phyloP scores from a whole-genome alignment of 2,888 invertebrate species.

The Cerastis leucographa region DNA sequence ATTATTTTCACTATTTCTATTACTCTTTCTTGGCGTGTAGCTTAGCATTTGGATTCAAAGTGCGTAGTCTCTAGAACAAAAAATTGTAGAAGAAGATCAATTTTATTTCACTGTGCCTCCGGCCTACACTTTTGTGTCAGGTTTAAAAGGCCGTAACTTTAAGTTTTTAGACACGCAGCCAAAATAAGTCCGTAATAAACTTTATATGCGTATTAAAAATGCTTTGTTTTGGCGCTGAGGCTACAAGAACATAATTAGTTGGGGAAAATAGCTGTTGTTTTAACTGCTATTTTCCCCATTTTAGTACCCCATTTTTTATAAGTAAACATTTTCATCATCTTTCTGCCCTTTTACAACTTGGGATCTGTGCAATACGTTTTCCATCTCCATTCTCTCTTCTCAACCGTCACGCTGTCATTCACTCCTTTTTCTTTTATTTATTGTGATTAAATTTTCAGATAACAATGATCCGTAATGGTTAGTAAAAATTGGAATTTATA shows the following conservation, averaged over 20 bases:
- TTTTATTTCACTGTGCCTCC: slow-evolving; percentile 34
- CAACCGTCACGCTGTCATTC: not conserved
- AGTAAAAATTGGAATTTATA: no score
- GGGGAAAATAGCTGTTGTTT: not conserved
- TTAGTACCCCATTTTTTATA: no score
- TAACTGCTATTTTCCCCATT: not conserved
- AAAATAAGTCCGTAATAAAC: slow-evolving; percentile 33
- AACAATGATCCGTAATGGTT: no score
- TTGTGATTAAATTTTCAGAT: no score
- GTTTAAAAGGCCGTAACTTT: slow-evolving; percentile 33
- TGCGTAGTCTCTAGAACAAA: slow-evolving; percentile 20
- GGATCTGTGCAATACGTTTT: not conserved
- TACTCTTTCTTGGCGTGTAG: not conserved
- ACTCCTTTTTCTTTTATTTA: not conserved
- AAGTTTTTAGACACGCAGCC: slow-evolving; percentile 21
- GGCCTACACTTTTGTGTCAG: slow-evolving; percentile 16
- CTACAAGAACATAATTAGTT: not conserved
- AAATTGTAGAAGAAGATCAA: slow-evolving; percentile 31
- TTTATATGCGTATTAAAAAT: slow-evolving; percentile 25
- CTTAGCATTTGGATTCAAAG: not conserved
- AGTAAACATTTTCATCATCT: not conserved
- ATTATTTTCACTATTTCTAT: not conserved
- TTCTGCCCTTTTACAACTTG: not conserved
- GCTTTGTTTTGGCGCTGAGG: not conserved
- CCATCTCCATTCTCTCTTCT: not conserved